Conservation (phyloP, 2,113 vertebrate species). For the Aepyceros melampus region DNA sequence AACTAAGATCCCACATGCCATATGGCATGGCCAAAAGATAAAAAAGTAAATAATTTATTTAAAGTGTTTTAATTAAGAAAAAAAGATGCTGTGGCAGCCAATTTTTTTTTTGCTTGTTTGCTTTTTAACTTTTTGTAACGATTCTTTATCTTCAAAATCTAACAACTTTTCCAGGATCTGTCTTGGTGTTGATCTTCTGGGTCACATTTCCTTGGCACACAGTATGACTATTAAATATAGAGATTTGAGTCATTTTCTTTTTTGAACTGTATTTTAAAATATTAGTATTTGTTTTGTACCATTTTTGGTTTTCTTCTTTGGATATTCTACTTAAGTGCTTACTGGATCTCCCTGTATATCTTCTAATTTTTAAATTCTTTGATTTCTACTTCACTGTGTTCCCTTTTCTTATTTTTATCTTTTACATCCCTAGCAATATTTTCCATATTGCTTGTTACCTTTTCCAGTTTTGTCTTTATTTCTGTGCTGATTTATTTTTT, state of each 20-base stretch:
- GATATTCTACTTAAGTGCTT: neutral
- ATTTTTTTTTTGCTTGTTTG: neutral
- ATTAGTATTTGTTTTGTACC: neutral
- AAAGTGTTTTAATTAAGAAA: neutral
- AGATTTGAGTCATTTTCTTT: neutral
- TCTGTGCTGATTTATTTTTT: neutral
- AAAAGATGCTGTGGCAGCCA: neutral
- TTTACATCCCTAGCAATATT: neutral
- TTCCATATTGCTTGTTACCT: neutral
- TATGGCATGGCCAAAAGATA: neutral
- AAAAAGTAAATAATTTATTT: neutral
- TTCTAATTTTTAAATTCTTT: neutral
- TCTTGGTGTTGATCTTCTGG: neutral
- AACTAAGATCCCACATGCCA: neutral
- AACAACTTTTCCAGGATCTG: neutral
- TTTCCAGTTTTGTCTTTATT: neutral
- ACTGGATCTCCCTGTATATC: neutral
- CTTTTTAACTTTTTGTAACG: neutral
- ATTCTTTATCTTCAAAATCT: neutral
- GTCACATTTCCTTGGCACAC: neutral
- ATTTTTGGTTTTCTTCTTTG: neutral
- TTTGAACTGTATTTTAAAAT: neutral
- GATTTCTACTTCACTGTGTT: neutral
- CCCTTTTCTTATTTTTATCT: neutral
- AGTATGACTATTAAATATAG: neutral